phyloP scores from a whole-genome alignment of 1,140 invertebrate genomes.

The Rhyacophila brunnea region DNA sequence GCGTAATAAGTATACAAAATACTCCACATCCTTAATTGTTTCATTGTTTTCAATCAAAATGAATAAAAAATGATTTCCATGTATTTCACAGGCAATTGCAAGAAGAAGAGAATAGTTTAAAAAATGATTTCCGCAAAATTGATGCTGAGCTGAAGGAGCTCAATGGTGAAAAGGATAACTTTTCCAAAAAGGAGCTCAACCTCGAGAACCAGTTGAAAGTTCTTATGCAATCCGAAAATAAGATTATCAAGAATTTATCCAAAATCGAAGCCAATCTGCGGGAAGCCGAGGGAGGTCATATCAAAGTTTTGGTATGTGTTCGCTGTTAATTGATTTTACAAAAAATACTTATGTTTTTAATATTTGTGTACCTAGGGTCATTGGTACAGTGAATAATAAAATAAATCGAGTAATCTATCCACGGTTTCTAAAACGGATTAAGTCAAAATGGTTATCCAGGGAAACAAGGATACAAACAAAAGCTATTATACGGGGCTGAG shows the following conservation, averaged over 20 bases:
- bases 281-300: constrained; percentile 47
- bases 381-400: no score
- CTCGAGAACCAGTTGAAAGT: constrained; percentile 9
- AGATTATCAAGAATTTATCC: constrained; percentile 27
- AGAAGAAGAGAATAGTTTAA: constrained; percentile 36
- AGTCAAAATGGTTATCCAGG: no score
- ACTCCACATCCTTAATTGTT: no score
- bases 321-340: no score
- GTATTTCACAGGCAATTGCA: constrained; percentile 26
- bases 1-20: no score
- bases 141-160: constrained; percentile 13
- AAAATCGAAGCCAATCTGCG: constrained; percentile 38
- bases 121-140: constrained; percentile 34
- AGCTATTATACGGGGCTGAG: no score
- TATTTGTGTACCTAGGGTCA: no score
- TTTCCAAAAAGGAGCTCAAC: constrained; percentile 3
- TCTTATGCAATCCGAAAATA: constrained; percentile 11
- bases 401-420: no score
- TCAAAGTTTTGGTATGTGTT: constrained; percentile 48
- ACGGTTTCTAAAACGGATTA: no score
- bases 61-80: constrained; percentile 1
- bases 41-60: background rate
- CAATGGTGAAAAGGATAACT: constrained; percentile 7
- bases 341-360: no score
- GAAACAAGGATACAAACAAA: no score